These are phyloP conservation scores for Saguinus midas DNA, from an alignment of 2,113 vertebrate genomes.

Conservation along the genomic window DNA sequence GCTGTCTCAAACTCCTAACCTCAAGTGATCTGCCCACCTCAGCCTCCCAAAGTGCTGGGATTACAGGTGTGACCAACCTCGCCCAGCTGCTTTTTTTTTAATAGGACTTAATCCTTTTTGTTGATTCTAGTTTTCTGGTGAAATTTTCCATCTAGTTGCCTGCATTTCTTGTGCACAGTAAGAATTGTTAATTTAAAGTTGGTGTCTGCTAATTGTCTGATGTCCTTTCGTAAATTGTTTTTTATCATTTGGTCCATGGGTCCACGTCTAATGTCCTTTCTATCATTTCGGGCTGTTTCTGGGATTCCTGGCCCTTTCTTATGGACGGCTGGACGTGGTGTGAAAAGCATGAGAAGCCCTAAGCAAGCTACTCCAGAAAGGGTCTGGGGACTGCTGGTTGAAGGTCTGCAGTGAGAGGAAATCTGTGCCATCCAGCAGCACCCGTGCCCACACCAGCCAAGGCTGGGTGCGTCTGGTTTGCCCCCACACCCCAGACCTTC, in stretches of 20 bases:
- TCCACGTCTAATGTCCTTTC: not conserved
- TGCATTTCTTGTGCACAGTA: not conserved
- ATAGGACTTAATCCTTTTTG: not conserved
- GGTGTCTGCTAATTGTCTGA: not conserved
- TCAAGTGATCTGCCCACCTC: not conserved
- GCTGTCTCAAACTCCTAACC: no score
- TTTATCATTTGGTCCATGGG: not conserved
- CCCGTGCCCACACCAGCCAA: not conserved
- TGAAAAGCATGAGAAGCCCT: not conserved
- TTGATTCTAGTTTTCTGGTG: not conserved
- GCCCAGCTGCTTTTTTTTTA: no score
- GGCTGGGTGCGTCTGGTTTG: not conserved
- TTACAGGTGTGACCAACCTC: fast-evolving
- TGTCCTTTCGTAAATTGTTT: constrained; percentile 2
- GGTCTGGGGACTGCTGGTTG: not conserved
- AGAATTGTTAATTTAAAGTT: not conserved
- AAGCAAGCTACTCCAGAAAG: not conserved
- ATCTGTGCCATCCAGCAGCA: not conserved
- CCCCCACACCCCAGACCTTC: fast-evolving
- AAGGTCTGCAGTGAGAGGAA: fast-evolving
- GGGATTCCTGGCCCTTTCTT: not conserved
- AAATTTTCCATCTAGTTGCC: not conserved
- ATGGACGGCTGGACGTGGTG: not conserved
- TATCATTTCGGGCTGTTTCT: not conserved
- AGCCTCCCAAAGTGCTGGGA: not conserved